Evolutionary conservation across 2,797 vertebrate species (phyloP), one percentile per base, ranked within the genome.

Genomic region (Falco novaeseelandiae): DNA sequence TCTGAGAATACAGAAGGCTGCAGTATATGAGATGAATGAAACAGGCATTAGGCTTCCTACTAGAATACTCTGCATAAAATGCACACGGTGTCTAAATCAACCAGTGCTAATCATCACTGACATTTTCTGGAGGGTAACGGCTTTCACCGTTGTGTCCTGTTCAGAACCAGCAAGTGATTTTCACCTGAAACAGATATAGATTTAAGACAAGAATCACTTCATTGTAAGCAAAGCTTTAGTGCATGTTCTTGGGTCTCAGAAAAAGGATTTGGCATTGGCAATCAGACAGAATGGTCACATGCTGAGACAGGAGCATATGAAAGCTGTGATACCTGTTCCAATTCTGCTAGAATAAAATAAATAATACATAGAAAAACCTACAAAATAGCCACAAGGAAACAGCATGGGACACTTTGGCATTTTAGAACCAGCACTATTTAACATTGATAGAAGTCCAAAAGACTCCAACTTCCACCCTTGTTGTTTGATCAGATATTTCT

Each of bases 361-460:
- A 78, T 55, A 95, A 87, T 46, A 72, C 34, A 83, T 82, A 90
- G 78, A 81, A 96, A 89, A 82, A 87, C 19, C 30, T 85, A 95
- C 87, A 92, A 97, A 93, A 90, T 40, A 65, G 79, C 67, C 89
- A 93, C 63, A 96, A 93, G 70, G 51, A 96, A 95, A 90, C 48
- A 87, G 44, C 80, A 73, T 30, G 89, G 94, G 94, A 95, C 81
- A 87, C 88, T 96, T 96, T 94, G 97, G 96, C 96, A 97, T 96
- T 97, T 93, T 93, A 89, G 91, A 89, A 96, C 88, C 82, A 93
- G 83, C n/a, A 89, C 76, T 95, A 73, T n/a, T 93, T 87, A 85
- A 96, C 87, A 55, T 55, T 81, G 65, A 83, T 65, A 54, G 86
- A 94, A 91, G 72, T n/a, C 81, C 73, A 86, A 55, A 63, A 77